Base-by-base conservation (phyloP, 2,888 invertebrate species). In the Eretmocerus hayati region DNA sequence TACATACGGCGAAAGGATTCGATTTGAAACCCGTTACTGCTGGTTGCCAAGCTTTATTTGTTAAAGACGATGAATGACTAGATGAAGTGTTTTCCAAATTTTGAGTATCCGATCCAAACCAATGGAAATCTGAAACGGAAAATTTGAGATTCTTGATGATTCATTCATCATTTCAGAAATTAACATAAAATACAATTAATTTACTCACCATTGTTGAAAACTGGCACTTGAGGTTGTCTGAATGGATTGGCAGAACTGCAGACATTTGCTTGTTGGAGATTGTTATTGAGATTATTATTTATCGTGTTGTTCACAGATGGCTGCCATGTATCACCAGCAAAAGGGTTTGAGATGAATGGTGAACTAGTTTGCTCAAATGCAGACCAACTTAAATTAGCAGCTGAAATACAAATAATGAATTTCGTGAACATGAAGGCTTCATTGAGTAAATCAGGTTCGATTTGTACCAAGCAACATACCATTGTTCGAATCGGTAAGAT, bases 1-100 rank as follows among this genome's bases (percentile, higher is more conserved):
- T 54, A 60, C 63, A 60, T 63, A 73, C 73, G 62, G 64, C 65
- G 60, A 74, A 74, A 54, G 74, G 74, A 63, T 74, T 74, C 48
- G 71, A 71, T 50, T 67, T 69, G 58, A 67, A 70, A 51, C 66
- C 61, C 42, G 69, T 61, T 56, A 69, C 66, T 50, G 61, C 60
- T 48, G 70, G 69, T 61, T 70, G 70, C 71, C 71, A 71, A 40
- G 65, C 60, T 64, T 69, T 71, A 54, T 64, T 67, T 46, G 71
- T 59, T 57, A 67, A 59, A 48, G 66, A 62, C 51, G 66, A 62
- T 60, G 64, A 57, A 56, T 68, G 67, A 68, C 68, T 68, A 64
- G 70, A 66, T 58, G 67, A 60, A 62, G 67, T 63, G 60, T 71
- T 68, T 56, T 63, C 63, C 54, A 63, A 64, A 62, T 58, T 63